These are phyloP conservation scores for Coleophora flavipennella DNA, from an alignment of 2,888 invertebrate species.

Conservation along the genomic window DNA sequence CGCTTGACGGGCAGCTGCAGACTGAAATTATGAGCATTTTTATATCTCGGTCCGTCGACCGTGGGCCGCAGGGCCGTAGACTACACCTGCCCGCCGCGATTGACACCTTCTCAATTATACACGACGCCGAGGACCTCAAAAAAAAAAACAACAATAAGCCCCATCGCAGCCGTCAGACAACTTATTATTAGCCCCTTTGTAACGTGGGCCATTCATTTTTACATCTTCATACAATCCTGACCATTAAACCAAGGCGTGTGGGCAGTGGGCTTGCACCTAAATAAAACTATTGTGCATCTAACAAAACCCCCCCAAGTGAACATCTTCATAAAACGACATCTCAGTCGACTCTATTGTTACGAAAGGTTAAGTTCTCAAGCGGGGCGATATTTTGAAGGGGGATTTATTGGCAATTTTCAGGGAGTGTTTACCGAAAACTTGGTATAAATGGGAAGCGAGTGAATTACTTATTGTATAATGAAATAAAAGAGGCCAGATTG, in stretches of 20 bases:
- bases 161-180: conserved; percentile 65
- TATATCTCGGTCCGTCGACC: conserved; percentile 40
- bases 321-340: conserved; percentile 64
- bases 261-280: conserved; percentile 66
- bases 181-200: conserved; percentile 66
- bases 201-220: conserved; percentile 60
- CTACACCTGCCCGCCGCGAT: conserved; percentile 63
- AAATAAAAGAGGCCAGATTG: conserved; percentile 68
- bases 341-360: conserved; percentile 49
- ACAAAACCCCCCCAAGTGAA: conserved; percentile 66
- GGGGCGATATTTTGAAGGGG: conserved; percentile 53
- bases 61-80: conserved; percentile 8
- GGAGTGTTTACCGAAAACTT: conserved; percentile 65
- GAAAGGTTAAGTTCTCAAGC: conserved; percentile 37
- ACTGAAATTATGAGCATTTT: conserved; percentile 68
- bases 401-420: conserved; percentile 68
- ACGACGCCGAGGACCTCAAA: conserved; percentile 37
- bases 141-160: conserved; percentile 59
- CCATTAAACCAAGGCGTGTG: conserved; percentile 70
- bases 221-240: conserved; percentile 67
- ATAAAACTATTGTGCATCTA: conserved; percentile 67
- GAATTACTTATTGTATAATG: conserved; percentile 69
- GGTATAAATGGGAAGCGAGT: conserved; percentile 63
- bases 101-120: conserved; percentile 70
- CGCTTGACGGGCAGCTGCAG: conserved; percentile 68